Conservation (phyloP, 92 coral and sea anemone genomes). For the Phenganax stokvisi region DNA sequence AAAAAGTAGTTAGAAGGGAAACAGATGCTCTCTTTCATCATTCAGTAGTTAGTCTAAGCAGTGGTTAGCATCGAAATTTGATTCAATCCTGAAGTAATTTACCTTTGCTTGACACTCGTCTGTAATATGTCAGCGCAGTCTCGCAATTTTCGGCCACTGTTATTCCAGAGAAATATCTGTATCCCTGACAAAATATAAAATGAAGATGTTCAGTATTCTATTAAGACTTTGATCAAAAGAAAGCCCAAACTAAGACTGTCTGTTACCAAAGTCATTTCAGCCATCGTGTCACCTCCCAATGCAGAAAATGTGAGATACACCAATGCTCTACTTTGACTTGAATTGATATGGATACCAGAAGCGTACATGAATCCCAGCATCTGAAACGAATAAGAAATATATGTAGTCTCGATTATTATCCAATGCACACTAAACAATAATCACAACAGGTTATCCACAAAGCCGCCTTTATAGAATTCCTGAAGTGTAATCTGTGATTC, state of each 20-base stretch:
- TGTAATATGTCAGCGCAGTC: slow-evolving; percentile 88
- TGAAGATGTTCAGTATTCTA: not conserved
- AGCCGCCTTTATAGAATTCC: not conserved
- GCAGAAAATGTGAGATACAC: slow-evolving; percentile 90
- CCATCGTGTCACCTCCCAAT: slow-evolving; percentile 80
- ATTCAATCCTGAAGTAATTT: not conserved
- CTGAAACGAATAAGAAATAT: slow-evolving; percentile 29
- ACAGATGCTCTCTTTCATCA: too few species aligned
- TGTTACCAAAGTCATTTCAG: slow-evolving; percentile 90
- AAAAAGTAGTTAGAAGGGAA: too few species aligned
- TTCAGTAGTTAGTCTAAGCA: too few species aligned
- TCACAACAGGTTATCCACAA: not conserved
- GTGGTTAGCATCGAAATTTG: too few species aligned
- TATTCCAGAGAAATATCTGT: slow-evolving; percentile 86
- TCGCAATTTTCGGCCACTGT: slow-evolving; percentile 86
- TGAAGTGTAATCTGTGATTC: too few species aligned
- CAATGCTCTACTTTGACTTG: slow-evolving; percentile 89
- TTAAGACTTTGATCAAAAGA: not conserved
- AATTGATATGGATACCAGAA: slow-evolving; percentile 84
- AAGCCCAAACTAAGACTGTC: not conserved
- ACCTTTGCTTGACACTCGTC: slow-evolving; percentile 92
- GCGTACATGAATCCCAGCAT: slow-evolving; percentile 90
- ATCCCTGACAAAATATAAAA: slow-evolving; percentile 52
- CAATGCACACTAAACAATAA: too few species aligned
- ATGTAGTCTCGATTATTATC: not conserved